Percentiles rank a stretch among this genome's conserved stretches.
phyloP scores from a whole-genome alignment of 2,797 vertebrate genomes.

The Sphenopsis melanotis region DNA sequence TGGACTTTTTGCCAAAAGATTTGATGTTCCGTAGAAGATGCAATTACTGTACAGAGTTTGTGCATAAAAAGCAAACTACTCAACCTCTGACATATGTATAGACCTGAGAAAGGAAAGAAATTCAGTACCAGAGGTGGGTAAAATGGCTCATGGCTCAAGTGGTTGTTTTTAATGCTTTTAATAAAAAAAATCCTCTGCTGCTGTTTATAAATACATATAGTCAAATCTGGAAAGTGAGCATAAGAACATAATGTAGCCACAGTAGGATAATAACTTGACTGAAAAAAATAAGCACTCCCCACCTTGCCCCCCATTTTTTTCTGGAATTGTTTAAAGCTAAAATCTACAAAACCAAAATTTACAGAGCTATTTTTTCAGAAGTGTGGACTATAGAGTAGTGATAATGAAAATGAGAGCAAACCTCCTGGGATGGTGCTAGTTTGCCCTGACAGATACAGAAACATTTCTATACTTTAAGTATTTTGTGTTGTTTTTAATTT shows the following conservation, averaged over 20 bases:
- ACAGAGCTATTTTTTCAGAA: background rate
- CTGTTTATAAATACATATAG: background rate
- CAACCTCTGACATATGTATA: background rate
- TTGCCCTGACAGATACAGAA: background rate
- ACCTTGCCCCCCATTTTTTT: fast-evolving
- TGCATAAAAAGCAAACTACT: background rate
- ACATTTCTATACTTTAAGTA: background rate
- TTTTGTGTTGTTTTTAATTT: background rate
- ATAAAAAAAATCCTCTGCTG: background rate
- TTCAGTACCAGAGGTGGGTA: background rate
- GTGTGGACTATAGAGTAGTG: background rate
- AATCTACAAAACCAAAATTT: background rate
- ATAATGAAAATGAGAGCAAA: background rate
- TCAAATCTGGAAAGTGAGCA: background rate
- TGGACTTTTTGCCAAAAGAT: background rate
- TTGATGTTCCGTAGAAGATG: background rate
- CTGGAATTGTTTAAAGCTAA: background rate
- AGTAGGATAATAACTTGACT: background rate
- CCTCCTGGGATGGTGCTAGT: background rate
- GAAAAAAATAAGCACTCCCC: background rate
- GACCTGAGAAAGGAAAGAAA: background rate
- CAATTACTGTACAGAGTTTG: background rate
- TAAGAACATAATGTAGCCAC: background rate
- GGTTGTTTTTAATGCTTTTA: background rate
- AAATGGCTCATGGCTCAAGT: background rate